Conservation (phyloP, 2,113 vertebrate species). For the Suncus etruscus region DNA sequence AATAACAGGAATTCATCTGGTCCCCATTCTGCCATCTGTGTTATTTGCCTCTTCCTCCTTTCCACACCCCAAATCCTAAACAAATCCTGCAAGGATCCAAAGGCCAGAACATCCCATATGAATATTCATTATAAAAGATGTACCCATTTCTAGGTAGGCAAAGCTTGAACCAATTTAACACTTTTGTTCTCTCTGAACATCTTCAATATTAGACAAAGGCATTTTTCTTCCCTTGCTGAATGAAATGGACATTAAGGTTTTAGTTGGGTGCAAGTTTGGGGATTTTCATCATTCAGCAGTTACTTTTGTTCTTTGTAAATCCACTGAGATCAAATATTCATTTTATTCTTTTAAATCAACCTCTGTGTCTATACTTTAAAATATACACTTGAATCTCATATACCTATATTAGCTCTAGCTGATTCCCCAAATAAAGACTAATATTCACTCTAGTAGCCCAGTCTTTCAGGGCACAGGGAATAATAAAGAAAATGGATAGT, state of each 20-base stretch:
- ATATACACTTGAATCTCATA: background rate
- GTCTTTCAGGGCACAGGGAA: slow-evolving; percentile 27
- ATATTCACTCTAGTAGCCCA: background rate
- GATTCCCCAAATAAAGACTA: background rate
- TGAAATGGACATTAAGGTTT: background rate
- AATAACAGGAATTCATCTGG: background rate
- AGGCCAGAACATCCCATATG: background rate
- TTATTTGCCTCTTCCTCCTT: background rate
- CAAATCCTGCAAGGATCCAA: background rate
- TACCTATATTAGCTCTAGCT: too few relatives aligned
- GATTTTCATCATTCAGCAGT: background rate
- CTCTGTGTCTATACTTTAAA: background rate
- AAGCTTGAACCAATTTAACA: background rate
- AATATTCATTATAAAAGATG: background rate
- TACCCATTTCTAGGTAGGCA: background rate
- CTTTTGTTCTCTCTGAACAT: slow-evolving; percentile 3
- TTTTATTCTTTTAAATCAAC: slow-evolving; percentile 53
- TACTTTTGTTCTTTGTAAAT: slow-evolving; percentile 27
- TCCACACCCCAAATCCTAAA: background rate
- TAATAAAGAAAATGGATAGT: slow-evolving; percentile 29
- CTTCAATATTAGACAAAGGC: background rate
- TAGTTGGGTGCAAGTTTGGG: background rate
- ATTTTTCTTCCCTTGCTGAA: background rate
- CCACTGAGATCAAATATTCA: background rate
- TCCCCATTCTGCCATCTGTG: background rate